These are phyloP conservation scores for Megaceryle alcyon DNA, from an alignment of 2,797 vertebrate genomes.

Conservation along the genomic window DNA sequence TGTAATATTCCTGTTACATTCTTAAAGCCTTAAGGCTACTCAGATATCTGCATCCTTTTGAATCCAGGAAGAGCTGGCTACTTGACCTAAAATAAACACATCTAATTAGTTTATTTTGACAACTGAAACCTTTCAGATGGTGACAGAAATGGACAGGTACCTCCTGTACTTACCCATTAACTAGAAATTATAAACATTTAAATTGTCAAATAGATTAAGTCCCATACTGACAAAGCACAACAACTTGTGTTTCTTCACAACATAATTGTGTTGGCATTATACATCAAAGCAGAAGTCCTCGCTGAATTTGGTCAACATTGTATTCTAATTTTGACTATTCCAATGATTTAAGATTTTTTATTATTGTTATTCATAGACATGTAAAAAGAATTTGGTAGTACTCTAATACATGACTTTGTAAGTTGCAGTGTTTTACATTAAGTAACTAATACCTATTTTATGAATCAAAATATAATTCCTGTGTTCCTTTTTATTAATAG, in stretches of 20 bases:
- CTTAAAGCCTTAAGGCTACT: neutral
- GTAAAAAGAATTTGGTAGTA: neutral
- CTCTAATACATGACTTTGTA: neutral
- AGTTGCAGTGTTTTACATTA: neutral
- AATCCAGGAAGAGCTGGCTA: neutral
- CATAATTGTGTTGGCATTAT: neutral
- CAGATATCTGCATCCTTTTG: neutral
- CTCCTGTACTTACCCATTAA: neutral
- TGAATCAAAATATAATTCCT: neutral
- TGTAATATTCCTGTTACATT: neutral
- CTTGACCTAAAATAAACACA: neutral
- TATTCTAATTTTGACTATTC: neutral
- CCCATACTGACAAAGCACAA: neutral
- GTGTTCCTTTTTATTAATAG: neutral
- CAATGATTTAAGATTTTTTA: neutral
- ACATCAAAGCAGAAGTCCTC: neutral
- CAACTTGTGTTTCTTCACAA: neutral
- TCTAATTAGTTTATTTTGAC: neutral
- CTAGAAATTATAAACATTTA: neutral
- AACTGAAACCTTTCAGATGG: neutral
- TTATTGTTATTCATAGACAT: neutral
- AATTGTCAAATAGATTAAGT: neutral
- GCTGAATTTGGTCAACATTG: neutral
- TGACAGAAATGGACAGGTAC: neutral
- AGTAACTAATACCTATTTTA: neutral